Evolutionary conservation across 2,797 vertebrate genomes (phyloP), one percentile per base, ranked within the genome.

Genomic region (Benthosema pterotum): DNA sequence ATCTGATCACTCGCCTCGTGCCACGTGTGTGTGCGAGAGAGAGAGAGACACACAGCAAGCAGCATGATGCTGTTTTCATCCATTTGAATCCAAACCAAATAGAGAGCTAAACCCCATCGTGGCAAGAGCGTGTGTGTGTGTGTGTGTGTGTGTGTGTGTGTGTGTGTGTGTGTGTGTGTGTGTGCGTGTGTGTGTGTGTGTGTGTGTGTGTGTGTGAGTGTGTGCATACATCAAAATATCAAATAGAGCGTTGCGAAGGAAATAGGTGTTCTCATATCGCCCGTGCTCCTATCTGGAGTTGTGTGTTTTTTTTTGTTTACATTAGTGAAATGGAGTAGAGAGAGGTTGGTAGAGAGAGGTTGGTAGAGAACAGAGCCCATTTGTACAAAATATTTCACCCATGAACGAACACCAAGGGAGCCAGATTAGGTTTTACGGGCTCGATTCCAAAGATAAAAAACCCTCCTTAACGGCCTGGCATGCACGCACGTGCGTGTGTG

Each of bases 311-410:
- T 83, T 80, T 78, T 83, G 81, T 87, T 89, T 87, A 80, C 82
- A 84, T 86, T 82, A 75, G 71, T 46, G 1, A 51, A 69, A 59
- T 74, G 25, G 50, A 80, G 72, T 69, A 42, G 47, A 67, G 77
- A 42, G 47, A 67, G 77, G 74, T 66, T 65, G 50, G 52, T 71
- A 66, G 71, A 63, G 69, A n/a, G 71, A 32, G 32, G 7, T 9
- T 9, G 32, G 32, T 32, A 9, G 67, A 73, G 70, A 69, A 63
- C 65, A 75, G 66, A 78, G 76, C 69, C 86, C 83, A 87, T 90
- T 90, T 88, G 84, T 77, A 84, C 80, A 84, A 82, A 86, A 90
- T 89, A 88, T 90, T 89, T 92, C 87, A 87, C 88, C 79, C 88
- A 71, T 83, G 85, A 89, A 80, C 71, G 83, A 90, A 77, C 89